phyloP scores from a whole-genome alignment of 1,140 invertebrate genomes.

The Radopholus similis region DNA sequence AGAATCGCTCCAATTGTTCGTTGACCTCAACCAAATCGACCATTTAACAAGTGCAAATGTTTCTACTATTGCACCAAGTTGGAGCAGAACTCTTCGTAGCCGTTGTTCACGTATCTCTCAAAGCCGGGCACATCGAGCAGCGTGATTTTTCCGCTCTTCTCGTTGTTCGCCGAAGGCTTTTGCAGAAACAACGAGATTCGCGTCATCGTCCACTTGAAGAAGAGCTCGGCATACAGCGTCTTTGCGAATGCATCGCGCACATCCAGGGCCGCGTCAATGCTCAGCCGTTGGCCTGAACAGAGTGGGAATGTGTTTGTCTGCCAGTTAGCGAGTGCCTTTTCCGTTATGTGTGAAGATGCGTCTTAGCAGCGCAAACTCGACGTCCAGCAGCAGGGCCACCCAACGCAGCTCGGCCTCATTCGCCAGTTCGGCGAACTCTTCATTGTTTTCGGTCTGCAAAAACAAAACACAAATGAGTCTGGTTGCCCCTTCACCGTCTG shows the following conservation, averaged over 20 bases:
- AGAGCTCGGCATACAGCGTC: constrained; percentile 30
- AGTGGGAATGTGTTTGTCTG: neutral
- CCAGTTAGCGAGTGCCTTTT: neutral
- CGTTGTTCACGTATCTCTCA: constrained; percentile 62
- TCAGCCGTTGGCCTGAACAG: neutral
- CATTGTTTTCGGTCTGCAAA: constrained; percentile 10
- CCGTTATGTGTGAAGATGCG: neutral
- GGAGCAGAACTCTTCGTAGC: constrained; percentile 89
- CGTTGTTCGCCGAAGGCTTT: neutral
- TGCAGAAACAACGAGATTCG: constrained; percentile 31
- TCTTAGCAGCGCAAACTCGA: constrained; percentile 24
- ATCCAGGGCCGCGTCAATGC: constrained; percentile 24
- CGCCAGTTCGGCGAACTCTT: constrained; percentile 21
- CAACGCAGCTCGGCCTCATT: constrained; percentile 36
- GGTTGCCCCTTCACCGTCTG: constrained; percentile 2
- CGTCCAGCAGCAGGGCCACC: constrained; percentile 27
- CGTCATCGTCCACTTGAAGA: constrained; percentile 32
- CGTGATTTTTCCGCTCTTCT: constrained; percentile 3
- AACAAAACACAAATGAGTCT: neutral
- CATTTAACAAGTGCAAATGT: neutral
- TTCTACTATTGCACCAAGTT: constrained; percentile 63
- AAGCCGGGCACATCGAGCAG: constrained; percentile 27
- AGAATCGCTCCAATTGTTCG: constrained; percentile 90
- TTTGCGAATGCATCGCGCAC: constrained; percentile 39
- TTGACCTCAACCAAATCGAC: constrained; percentile 64